Percentiles rank a stretch among this genome's conserved stretches.
Conservation (phyloP, 2,888 invertebrate species). For the Drosophila birchii region DNA sequence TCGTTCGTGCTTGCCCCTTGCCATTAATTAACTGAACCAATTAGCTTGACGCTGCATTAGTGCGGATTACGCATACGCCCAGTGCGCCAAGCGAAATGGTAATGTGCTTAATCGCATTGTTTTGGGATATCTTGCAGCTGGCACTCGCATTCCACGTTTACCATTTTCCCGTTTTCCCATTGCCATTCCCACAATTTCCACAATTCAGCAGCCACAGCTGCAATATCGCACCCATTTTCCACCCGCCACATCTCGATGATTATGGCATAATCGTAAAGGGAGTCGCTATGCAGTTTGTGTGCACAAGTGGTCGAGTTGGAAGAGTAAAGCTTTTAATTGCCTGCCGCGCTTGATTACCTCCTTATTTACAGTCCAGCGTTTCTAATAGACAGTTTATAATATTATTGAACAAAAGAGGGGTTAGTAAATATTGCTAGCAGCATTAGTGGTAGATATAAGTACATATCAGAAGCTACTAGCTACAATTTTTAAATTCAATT, state of each 20-base stretch:
- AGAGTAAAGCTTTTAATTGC: conserved; percentile 68
- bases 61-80: conserved; percentile 48
- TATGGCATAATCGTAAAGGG: conserved; percentile 37
- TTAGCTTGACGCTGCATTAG: conserved; percentile 43
- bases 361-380: conserved; percentile 47
- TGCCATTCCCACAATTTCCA: conserved; percentile 5
- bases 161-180: conserved; percentile 16
- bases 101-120: conserved; percentile 37
- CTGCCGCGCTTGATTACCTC: conserved; percentile 57
- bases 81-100: conserved; percentile 35
- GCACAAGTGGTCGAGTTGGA: conserved; percentile 60
- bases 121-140: conserved; percentile 41
- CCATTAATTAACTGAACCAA: conserved; percentile 37
- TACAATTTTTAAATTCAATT: neutral
- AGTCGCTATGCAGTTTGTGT: conserved; percentile 43
- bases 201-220: conserved; percentile 22
- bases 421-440: conserved; percentile 10
- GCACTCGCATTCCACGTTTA: conserved; percentile 7
- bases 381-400: conserved; percentile 43
- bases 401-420: conserved; percentile 47
- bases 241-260: conserved; percentile 16
- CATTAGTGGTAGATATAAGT: neutral
- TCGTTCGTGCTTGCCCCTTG: neutral
- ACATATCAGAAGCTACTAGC: neutral
- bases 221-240: conserved; percentile 16